Evolutionary conservation across 1,140 invertebrate genomes (phyloP).

Genomic region (Cylas formicarius): DNA sequence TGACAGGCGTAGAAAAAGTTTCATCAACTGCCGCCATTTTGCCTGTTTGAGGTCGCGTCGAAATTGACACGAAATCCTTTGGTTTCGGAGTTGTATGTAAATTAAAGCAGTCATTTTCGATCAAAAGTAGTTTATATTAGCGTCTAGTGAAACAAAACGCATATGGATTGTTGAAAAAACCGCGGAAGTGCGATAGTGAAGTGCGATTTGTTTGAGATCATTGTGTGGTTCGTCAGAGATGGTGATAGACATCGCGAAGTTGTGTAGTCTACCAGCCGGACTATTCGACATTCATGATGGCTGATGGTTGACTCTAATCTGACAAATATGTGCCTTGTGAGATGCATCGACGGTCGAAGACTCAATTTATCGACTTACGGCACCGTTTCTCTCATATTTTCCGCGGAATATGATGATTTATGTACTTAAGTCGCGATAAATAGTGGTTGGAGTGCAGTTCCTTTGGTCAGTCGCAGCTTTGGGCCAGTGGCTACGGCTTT

Average conservation of each 20-base stretch:
- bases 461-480: conserved; percentile 37
- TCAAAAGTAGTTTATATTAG: conserved; percentile 34
- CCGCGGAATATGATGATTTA: conserved; percentile 40
- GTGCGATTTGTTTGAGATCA: conserved; percentile 53
- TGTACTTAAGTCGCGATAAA: conserved; percentile 40
- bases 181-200: conserved; percentile 33
- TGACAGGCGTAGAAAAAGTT: conserved; percentile 88
- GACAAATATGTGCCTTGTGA: conserved; percentile 60
- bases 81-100: conserved; percentile 35
- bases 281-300: conserved; percentile 56
- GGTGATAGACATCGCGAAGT: conserved; percentile 54
- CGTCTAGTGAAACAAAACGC: conserved; percentile 34
- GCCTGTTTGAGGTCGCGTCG: conserved; percentile 64
- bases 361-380: conserved; percentile 54
- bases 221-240: conserved; percentile 59
- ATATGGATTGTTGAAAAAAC: conserved; percentile 40
- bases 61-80: conserved; percentile 56
- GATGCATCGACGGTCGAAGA: conserved; percentile 56
- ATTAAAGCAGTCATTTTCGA: conserved; percentile 36
- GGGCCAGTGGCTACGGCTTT: conserved; percentile 44
- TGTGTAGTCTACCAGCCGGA: conserved; percentile 47
- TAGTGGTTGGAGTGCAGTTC: conserved; percentile 36
- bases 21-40: conserved; percentile 88
- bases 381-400: conserved; percentile 34
- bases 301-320: conserved; percentile 57